Evolutionary conservation across 2,113 vertebrate genomes (phyloP).

Genomic region (Burhinus oedicnemus): DNA sequence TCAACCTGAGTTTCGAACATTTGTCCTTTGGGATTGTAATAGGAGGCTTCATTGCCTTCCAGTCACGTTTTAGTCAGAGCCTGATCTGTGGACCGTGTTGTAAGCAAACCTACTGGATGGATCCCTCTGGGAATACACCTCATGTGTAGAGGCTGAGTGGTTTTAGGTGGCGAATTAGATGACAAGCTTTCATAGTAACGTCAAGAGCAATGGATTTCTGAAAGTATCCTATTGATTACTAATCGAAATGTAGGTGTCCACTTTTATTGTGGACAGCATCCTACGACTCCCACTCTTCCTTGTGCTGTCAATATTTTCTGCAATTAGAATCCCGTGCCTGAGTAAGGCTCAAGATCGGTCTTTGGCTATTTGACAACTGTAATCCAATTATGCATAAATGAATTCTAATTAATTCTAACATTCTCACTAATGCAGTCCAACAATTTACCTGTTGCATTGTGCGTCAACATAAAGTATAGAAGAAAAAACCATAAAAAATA

Average conservation of each 20-base stretch:
- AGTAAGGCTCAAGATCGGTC: neutral
- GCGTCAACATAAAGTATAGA: neutral
- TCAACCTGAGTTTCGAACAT: conserved; percentile 19
- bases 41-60: neutral
- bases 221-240: neutral
- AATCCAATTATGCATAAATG: neutral
- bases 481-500: neutral
- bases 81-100: neutral
- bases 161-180: neutral
- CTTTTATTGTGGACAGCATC: neutral
- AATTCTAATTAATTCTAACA: neutral
- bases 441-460: neutral
- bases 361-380: neutral
- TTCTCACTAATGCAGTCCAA: neutral
- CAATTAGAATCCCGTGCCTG: neutral
- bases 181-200: neutral
- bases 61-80: neutral
- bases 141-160: neutral
- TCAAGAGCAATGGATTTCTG: neutral
- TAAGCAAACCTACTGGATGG: neutral
- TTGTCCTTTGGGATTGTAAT: conserved; percentile 33
- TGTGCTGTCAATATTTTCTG: neutral
- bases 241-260: neutral
- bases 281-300: neutral
- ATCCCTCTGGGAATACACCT: neutral